A percentile compares a stretch with the other conserved stretches of the same genome.
Conservation (phyloP, 2,888 invertebrate species). For the Myopa testacea region DNA sequence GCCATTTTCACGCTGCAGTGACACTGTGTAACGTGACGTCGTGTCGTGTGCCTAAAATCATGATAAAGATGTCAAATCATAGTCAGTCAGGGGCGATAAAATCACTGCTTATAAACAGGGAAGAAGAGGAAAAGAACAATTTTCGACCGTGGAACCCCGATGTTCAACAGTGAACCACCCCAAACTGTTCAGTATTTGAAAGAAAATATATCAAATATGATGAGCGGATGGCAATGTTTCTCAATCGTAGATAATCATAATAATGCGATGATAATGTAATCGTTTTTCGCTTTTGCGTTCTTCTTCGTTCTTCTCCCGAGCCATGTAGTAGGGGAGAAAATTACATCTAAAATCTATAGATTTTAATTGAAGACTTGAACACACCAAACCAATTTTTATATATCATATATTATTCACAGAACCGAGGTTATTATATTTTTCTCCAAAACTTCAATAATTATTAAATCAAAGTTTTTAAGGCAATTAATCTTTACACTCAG, state of each 20-base stretch:
- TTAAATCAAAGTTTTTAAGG: too few species aligned
- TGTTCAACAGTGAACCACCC: background rate
- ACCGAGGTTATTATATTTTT: too few species aligned
- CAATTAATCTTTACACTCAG: too few species aligned
- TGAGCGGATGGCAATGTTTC: background rate
- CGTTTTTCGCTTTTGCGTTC: background rate
- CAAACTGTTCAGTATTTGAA: slow-evolving; percentile 10
- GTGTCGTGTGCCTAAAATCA: slow-evolving; percentile 11
- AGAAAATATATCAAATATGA: slow-evolving; percentile 4
- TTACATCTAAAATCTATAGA: background rate
- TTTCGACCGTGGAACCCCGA: background rate
- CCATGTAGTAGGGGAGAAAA: background rate
- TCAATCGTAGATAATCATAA: slow-evolving; percentile 24
- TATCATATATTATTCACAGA: too few species aligned
- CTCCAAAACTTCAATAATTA: too few species aligned
- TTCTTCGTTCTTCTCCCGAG: background rate
- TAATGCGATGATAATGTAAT: slow-evolving; percentile 27
- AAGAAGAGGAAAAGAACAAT: background rate
- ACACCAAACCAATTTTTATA: too few species aligned
- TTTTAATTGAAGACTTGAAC: too few species aligned
- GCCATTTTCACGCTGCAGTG: slow-evolving; percentile 6
- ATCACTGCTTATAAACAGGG: slow-evolving; percentile 12
- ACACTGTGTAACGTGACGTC: background rate
- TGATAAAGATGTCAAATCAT: slow-evolving; percentile 36
- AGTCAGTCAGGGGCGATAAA: slow-evolving; percentile 22